Percentiles rank a stretch among this genome's conserved stretches.
Evolutionary conservation across 92 coral and sea anemone genomes (phyloP).

Genomic region (Meandrina meandrites): DNA sequence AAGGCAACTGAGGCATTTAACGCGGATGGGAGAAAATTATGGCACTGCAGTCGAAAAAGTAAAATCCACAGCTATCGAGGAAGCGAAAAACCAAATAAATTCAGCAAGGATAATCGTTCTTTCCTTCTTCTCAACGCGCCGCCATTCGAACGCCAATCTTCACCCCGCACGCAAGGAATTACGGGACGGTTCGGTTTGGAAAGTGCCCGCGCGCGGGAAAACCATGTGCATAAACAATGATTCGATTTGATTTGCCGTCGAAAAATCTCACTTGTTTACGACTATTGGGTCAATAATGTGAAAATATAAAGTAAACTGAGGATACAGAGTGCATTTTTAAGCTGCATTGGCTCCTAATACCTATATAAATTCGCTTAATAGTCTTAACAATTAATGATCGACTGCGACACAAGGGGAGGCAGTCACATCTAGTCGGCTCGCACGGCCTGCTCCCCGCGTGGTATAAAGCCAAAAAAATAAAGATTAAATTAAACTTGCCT

Average conservation of each 20-base stretch:
- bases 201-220: constrained; percentile 40
- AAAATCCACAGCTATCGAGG: not conserved
- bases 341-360: not conserved
- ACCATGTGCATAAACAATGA: not conserved
- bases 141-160: not conserved
- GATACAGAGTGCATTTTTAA: not conserved
- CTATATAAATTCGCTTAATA: not conserved
- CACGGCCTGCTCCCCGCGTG: too few species aligned
- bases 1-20: not conserved
- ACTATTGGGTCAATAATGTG: not conserved
- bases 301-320: not conserved
- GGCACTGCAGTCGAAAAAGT: not conserved
- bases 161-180: constrained; percentile 18
- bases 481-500: not conserved
- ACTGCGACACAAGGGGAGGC: too few species aligned
- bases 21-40: not conserved
- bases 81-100: not conserved
- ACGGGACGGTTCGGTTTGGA: not conserved
- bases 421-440: too few species aligned
- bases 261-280: not conserved
- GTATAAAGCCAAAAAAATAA: too few species aligned
- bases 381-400: too few species aligned
- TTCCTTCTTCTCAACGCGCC: not conserved
- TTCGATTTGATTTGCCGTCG: not conserved
- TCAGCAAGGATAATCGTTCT: not conserved